Base-by-base conservation (phyloP, 1,140 invertebrate species). In the Armadillidium nasatum region DNA sequence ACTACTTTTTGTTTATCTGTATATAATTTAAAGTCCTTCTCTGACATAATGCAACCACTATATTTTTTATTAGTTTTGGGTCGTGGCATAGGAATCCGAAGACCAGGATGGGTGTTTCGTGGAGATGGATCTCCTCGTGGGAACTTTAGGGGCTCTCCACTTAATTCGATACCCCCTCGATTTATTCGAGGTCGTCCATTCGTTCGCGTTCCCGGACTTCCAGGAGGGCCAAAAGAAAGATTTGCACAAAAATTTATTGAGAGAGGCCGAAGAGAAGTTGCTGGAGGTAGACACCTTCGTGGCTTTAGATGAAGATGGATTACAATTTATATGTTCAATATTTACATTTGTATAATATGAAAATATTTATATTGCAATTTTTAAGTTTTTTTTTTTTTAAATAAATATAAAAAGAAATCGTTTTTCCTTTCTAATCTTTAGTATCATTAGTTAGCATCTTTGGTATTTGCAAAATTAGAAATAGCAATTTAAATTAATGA, bases 81-180 rank as follows among this genome's bases (percentile, higher is more conserved):
- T 4, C 50, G 50, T 60, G 50, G 50, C 50, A 60, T 60, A 60
- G 50, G 50, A 19, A 60, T 60, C 11, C 11, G 50, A 19, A 60
- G 50, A 60, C 50, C 50, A 13, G 50, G 50, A 15, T 60, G 50
- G 50, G 50, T 60, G 3, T 60, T 60, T 19, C 11, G 50, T 15
- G 50, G 50, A 60, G 50, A 60, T 60, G 50, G 50, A 60, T 60
- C 50, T 7, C 50, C 50, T 19, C 50, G 50, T 60, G 50, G 50
- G 7, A 60, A 60, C 19, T 60, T 60, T 60, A 13, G 50, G 11
- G 50, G 50, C 0, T 1, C 50, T 15, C 50, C 50, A 2, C 11
- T 60, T 13, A 60, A 60, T 19, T 60, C 50, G 50, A 60, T 60
- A 2, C 50, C 50, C 7, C 50, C 50, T 2, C 2, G 50, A 13